phyloP scores from a whole-genome alignment of 2,113 vertebrate species.

The Meles meles region DNA sequence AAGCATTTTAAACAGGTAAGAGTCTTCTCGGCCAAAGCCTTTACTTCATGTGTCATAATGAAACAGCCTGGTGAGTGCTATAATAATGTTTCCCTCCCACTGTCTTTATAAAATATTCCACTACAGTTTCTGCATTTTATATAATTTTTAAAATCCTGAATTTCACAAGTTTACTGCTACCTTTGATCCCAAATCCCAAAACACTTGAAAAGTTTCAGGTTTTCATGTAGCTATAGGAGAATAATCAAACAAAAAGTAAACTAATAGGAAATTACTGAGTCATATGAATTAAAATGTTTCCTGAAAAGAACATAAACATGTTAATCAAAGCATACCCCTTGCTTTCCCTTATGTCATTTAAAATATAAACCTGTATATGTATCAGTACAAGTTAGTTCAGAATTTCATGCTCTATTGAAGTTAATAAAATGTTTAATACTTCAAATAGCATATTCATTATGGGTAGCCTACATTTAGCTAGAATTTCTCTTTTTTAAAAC shows the following conservation, averaged over 20 bases:
- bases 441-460: neutral
- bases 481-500: neutral
- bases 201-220: neutral
- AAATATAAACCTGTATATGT: neutral
- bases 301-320: neutral
- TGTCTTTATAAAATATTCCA: neutral
- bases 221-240: neutral
- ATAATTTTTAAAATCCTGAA: neutral
- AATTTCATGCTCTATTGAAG: neutral
- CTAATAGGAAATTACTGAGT: neutral
- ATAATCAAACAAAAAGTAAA: neutral
- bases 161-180: neutral
- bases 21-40: neutral
- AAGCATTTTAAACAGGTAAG: constrained; percentile 18
- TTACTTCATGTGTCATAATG: neutral
- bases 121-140: neutral
- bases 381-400: neutral
- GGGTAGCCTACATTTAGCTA: neutral
- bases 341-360: neutral
- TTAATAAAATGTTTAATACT: neutral
- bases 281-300: neutral
- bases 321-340: neutral
- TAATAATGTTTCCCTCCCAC: neutral
- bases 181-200: neutral
- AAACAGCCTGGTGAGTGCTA: neutral